phyloP scores from a whole-genome alignment of 2,113 vertebrate genomes.

The Upupa epops region DNA sequence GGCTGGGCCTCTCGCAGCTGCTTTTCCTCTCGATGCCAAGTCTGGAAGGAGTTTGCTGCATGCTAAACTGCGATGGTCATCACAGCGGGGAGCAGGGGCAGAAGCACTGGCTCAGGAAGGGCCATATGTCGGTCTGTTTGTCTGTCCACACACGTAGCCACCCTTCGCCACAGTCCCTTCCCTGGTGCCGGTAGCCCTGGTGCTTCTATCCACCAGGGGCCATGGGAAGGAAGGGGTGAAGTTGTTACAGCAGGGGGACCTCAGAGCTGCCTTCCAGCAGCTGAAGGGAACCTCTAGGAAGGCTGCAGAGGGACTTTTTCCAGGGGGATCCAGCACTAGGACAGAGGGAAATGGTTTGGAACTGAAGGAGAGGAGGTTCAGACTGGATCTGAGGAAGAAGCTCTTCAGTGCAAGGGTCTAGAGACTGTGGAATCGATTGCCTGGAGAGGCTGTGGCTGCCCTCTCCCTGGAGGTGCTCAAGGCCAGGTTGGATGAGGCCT shows the following conservation, averaged over 20 bases:
- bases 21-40: background rate
- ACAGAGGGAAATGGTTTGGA: no score
- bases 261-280: no score
- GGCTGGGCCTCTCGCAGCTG: background rate
- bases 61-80: background rate
- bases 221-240: accelerated
- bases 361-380: no score
- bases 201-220: background rate
- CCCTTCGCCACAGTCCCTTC: background rate
- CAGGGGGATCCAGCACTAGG: no score
- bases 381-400: no score
- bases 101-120: background rate
- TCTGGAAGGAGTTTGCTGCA: background rate
- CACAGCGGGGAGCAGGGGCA: background rate
- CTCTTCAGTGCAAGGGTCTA: no score
- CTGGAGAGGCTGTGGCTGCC: no score
- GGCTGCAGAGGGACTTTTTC: no score
- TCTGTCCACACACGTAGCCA: background rate
- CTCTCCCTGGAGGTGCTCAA: no score
- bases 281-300: no score
- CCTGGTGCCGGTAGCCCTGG: accelerated
- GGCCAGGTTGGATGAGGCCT: no score
- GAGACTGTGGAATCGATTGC: no score
- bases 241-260: accelerated
- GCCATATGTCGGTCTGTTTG: background rate